Evolutionary conservation across 1,140 invertebrate genomes (phyloP), one percentile per base, ranked within the genome.

Genomic region (Drosophila ambigua): DNA sequence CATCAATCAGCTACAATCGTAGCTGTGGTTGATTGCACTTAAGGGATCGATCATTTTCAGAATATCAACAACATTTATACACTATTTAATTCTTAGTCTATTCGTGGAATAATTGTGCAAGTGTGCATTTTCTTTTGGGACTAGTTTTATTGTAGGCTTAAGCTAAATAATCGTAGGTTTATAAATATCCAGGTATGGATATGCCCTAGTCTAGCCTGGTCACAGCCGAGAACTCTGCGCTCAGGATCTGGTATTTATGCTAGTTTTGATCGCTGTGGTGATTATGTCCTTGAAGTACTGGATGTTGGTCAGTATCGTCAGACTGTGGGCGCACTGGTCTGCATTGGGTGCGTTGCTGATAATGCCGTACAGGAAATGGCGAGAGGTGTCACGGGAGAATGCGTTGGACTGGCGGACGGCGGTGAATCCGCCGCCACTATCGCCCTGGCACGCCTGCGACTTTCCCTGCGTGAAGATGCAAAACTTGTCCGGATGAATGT

Each of bases 291-390:
- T 51, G 31, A 79, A 88, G 24, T 88, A 2, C 44, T 88, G 83
- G 15, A 88, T 83, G 23, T 88, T 88, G n/a, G 83, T 88, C 16
- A 88, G 31, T 7, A 65, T 69, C 0, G 79, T 88, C 15, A 88
- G 43, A 23, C 76, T 83, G 44, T 72, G 64, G 31, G 83, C 84
- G 45, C 83, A 88, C 45, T 89, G 67, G 6, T 75, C 83, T 0
- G 83, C 79, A 55, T 79, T 88, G 2, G 83, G 83, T 2, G 83
- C 83, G 48, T 82, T 88, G 49, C 83, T 88, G 5, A 88, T 88
- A n/a, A 88, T 59, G 8, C 83, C 83, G 11, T 65, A 77, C 0
- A 88, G 65, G n/a, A 48, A 69, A 31, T 89, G 65, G 0, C 83
- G 63, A 0, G 0, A 1, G 13, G n/a, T 8, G 1, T 50, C 52